These are phyloP conservation scores for Hirtodrosophila trivittata DNA, from an alignment of 2,888 invertebrate species.

Conservation along the genomic window DNA sequence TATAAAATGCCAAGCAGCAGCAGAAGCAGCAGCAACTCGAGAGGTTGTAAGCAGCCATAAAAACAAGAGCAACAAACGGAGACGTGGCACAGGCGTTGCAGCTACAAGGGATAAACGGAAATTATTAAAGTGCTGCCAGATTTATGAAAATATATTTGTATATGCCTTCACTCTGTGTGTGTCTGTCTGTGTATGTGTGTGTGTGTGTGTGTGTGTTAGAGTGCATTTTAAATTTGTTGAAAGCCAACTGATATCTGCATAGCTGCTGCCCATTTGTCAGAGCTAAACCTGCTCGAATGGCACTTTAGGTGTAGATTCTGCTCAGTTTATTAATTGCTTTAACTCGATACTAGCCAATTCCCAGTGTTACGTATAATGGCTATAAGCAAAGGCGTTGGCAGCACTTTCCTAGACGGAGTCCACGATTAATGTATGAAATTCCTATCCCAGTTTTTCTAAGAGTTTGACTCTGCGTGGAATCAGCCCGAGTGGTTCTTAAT, in stretches of 20 bases:
- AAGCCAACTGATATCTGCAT: slow-evolving; percentile 33
- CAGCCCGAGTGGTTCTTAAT: too few relatives aligned
- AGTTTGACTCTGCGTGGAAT: too few relatives aligned
- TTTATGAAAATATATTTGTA: slow-evolving; percentile 73
- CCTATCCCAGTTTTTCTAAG: too few relatives aligned
- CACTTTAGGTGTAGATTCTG: slow-evolving; percentile 17
- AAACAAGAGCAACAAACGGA: slow-evolving; percentile 44
- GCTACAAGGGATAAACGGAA: slow-evolving; percentile 72
- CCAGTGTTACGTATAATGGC: too few relatives aligned
- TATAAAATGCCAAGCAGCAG: slow-evolving; percentile 69
- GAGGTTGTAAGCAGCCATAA: slow-evolving; percentile 56
- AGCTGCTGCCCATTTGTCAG: slow-evolving; percentile 40
- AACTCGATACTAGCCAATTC: slow-evolving; percentile 24
- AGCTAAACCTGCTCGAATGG: slow-evolving; percentile 10
- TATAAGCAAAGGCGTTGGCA: background rate
- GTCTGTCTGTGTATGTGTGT: background rate
- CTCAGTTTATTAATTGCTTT: slow-evolving; percentile 33
- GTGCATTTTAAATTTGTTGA: slow-evolving; percentile 41
- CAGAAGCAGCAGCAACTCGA: slow-evolving; percentile 34
- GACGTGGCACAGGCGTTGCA: slow-evolving; percentile 54
- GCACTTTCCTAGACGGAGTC: too few relatives aligned
- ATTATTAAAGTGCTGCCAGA: slow-evolving; percentile 78
- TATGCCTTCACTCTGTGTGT: slow-evolving; percentile 7
- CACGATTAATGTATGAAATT: too few relatives aligned
- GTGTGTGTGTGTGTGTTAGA: slow-evolving; percentile 4